Evolutionary conservation across 2,888 invertebrate genomes (phyloP), one percentile per base, ranked within the genome.

Genomic region (Odontothrips loti): DNA sequence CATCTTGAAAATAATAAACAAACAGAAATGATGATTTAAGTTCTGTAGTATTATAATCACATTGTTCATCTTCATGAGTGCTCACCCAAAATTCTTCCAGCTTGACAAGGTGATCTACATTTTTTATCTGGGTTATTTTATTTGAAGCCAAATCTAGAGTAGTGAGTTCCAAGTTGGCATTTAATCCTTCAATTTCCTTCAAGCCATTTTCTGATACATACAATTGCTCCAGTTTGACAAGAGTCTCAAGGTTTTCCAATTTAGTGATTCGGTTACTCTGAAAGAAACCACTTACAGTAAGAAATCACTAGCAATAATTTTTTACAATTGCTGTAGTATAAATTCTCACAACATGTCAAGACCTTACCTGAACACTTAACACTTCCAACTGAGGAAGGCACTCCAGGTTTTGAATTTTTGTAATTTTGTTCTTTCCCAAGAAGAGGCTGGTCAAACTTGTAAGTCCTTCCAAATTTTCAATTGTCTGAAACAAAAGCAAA

Each of bases 31-130:
- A 23, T 9, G 9, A 23, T 10, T 12, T 27, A 75, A 27, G 12
- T 58, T 75, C 34, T 58, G 48, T 48, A 79, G 47, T n/a, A 10
- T 20, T 0, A 0, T 17, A 17, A 1, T 58, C 15, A 58, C 12
- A 12, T 17, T 17, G 6, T 6, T 17, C 51, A 51, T 17, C 51
- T 20, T 20, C 15, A 58, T 20, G 4, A 58, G 78, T 78, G 85
- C 89, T 89, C 88, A 97, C 96, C 99, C 99, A 99, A 85, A 99
- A 91, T 88, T 99, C 99, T 86, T 96, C 93, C 83, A 99, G 89
- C n/a, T 92, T 89, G 1, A 85, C 86, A 85, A 99, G 90, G 87
- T 95, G 93, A 17, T 89, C 88, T 17, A 99, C 87, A 86, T 96
- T 96, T 83, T 94, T 91, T 83, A 99, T 93, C 2, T 87, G 89